These are phyloP conservation scores for Hippoglossus hippoglossus DNA, from an alignment of 2,797 vertebrate genomes.

Conservation along the genomic window DNA sequence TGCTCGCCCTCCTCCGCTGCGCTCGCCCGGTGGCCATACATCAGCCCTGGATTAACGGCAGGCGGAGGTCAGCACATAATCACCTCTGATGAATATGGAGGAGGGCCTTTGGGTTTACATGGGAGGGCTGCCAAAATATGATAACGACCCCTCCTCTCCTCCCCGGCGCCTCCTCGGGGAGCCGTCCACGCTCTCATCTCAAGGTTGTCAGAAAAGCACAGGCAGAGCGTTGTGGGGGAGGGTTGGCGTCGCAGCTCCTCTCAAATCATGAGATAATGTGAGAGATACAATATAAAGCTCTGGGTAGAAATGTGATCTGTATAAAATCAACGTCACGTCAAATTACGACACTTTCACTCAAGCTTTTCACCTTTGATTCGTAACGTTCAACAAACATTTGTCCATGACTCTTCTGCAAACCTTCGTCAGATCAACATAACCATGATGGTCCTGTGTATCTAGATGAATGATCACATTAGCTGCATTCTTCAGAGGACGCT, in stretches of 20 bases:
- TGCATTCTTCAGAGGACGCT: too few relatives aligned
- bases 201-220: constrained; percentile 61
- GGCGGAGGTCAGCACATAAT: constrained; percentile 71
- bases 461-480: too few relatives aligned
- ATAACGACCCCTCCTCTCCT: constrained; percentile 57
- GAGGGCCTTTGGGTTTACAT: constrained; percentile 66
- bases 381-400: background rate
- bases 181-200: constrained; percentile 42
- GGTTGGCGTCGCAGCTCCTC: background rate
- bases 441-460: too few relatives aligned
- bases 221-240: constrained; percentile 17
- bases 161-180: constrained; percentile 46
- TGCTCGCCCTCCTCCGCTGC: constrained; percentile 33
- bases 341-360: background rate
- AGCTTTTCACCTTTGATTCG: background rate
- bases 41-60: constrained; percentile 60
- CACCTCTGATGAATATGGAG: constrained; percentile 78
- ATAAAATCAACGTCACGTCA: constrained; percentile 11
- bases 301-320: constrained; percentile 23
- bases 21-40: constrained; percentile 52
- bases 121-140: constrained; percentile 67
- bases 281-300: background rate
- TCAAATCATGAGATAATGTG: constrained; percentile 15
- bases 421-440: background rate
- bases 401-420: background rate